Evolutionary conservation across 2,113 vertebrate genomes (phyloP).

Genomic region (Enhydra lutris): DNA sequence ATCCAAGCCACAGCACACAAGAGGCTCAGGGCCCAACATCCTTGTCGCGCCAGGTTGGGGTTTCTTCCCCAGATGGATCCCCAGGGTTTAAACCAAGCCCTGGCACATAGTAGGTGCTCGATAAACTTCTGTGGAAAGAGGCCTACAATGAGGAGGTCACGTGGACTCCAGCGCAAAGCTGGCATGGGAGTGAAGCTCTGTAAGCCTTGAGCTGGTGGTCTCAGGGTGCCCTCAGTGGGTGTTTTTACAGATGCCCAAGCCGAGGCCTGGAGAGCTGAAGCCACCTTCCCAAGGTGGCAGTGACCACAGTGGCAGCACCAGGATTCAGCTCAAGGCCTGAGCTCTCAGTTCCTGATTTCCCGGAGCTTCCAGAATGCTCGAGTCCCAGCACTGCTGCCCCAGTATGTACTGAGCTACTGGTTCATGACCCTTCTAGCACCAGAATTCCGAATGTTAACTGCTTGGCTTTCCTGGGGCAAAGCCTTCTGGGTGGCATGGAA

Average conservation of each 20-base stretch:
- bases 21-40: too few species aligned
- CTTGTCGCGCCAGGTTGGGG: fast-evolving
- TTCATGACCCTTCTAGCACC: fast-evolving
- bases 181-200: fast-evolving
- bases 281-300: too few species aligned
- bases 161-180: background rate
- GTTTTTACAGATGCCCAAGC: background rate
- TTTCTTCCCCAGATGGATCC: background rate
- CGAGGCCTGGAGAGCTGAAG: background rate
- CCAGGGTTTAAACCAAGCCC: background rate
- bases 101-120: background rate
- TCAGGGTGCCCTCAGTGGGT: fast-evolving
- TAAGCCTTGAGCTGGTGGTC: fast-evolving
- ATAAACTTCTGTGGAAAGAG: too few species aligned
- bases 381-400: fast-evolving
- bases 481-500: too few species aligned
- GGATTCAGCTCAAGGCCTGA: fast-evolving
- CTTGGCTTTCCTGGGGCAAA: background rate
- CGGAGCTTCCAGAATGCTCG: fast-evolving
- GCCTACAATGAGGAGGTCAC: fast-evolving
- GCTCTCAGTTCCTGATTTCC: background rate
- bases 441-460: fast-evolving
- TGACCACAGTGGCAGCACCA: fast-evolving
- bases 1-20: too few species aligned
- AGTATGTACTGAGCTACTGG: fast-evolving